A percentile compares a stretch with the other conserved stretches of the same genome.
Conservation (phyloP, 2,888 invertebrate species). For the Metellina segmentata region DNA sequence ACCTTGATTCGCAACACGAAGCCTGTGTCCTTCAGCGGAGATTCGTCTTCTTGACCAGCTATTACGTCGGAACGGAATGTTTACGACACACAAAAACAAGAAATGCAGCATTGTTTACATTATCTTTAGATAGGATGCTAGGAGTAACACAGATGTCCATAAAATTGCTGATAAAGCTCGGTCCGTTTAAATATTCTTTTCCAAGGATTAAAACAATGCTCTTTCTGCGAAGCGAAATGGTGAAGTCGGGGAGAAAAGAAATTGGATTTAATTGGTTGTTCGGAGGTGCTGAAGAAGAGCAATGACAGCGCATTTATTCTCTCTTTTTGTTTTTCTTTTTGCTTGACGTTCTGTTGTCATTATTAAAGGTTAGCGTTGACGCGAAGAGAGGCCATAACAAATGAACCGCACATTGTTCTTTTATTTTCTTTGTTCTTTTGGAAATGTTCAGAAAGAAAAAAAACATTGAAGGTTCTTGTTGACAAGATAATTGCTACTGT, state of each 20-base stretch:
- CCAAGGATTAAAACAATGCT: conserved; percentile 8
- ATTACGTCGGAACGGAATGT: too few relatives aligned
- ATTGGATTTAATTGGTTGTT: conserved; percentile 19
- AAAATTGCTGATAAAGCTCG: not conserved
- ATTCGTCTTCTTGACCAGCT: too few relatives aligned
- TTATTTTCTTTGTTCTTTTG: conserved; percentile 22
- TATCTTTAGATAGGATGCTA: too few relatives aligned
- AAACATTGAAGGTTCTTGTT: conserved; percentile 49
- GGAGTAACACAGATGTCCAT: not conserved
- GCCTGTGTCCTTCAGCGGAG: too few relatives aligned
- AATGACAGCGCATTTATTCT: not conserved
- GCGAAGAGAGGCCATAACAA: conserved; percentile 24
- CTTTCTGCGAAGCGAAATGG: not conserved
- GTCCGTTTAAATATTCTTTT: not conserved
- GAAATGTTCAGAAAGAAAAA: not conserved
- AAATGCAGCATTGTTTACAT: conserved; percentile 9
- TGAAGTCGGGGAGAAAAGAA: not conserved
- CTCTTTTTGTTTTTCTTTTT: not conserved
- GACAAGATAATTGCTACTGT: conserved; percentile 67
- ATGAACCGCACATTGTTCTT: conserved; percentile 36
- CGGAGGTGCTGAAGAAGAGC: conserved; percentile 10
- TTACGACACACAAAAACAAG: not conserved
- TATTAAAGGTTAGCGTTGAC: conserved; percentile 47
- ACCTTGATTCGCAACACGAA: too few relatives aligned
- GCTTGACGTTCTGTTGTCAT: conserved; percentile 35